phyloP scores from a whole-genome alignment of 2,113 vertebrate genomes.

The Toxotes jaculatrix region DNA sequence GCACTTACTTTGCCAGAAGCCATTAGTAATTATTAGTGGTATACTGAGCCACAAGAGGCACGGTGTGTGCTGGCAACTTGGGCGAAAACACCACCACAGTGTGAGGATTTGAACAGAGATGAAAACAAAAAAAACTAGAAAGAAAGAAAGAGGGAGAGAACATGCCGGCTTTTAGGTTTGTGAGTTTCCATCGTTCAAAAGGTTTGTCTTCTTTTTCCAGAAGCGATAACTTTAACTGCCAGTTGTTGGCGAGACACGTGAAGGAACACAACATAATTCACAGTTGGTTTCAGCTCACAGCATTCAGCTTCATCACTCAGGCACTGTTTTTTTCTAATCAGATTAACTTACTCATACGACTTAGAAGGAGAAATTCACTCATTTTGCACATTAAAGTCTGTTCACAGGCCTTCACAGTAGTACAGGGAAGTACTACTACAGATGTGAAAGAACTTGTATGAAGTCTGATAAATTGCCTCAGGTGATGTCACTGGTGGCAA shows the following conservation, averaged over 20 bases:
- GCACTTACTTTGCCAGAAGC: conserved; percentile 62
- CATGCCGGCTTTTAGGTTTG: conserved; percentile 31
- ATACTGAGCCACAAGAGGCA: conserved; percentile 35
- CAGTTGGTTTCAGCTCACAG: conserved; percentile 2
- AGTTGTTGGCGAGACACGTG: conserved; percentile 4
- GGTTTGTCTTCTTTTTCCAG: conserved; percentile 24
- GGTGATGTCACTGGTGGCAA: background rate
- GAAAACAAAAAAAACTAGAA: conserved; percentile 11
- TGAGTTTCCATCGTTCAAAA: conserved; percentile 45
- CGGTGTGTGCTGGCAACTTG: conserved; percentile 21
- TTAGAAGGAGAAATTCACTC: background rate
- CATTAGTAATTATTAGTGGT: conserved; percentile 68
- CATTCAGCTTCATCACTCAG: background rate
- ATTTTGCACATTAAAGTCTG: background rate
- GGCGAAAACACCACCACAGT: conserved; percentile 35
- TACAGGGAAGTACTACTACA: background rate
- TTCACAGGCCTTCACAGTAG: background rate
- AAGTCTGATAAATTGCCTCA: conserved; percentile 2
- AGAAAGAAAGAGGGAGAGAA: conserved; percentile 22
- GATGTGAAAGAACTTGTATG: background rate
- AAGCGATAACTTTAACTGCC: conserved; percentile 32
- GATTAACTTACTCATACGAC: conserved; percentile 12
- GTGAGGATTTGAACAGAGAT: conserved; percentile 31
- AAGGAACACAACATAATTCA: conserved; percentile 2
- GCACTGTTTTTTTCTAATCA: background rate